Conservation (phyloP, 2,888 invertebrate species). For the Deilephila porcellus region DNA sequence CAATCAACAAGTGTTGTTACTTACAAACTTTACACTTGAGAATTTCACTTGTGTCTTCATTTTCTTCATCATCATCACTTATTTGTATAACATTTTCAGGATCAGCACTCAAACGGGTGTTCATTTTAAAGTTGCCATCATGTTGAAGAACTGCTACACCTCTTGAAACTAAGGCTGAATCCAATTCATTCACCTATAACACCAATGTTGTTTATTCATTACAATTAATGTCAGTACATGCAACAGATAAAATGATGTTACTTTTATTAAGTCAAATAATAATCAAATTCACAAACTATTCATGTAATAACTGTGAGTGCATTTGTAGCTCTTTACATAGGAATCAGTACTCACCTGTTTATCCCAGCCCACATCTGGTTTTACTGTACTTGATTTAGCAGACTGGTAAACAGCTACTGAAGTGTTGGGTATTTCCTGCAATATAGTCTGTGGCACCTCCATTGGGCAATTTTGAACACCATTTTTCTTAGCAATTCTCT, state of each 20-base stretch:
- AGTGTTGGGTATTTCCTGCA: conserved; percentile 85
- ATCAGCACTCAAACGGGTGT: conserved; percentile 49
- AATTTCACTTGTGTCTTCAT: conserved; percentile 47
- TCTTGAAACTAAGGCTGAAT: conserved; percentile 77
- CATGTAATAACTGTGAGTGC: no score
- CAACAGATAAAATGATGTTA: background rate
- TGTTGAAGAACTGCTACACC: conserved; percentile 86
- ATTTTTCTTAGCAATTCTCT: conserved; percentile 74
- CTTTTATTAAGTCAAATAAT: background rate
- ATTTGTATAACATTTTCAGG: conserved; percentile 77
- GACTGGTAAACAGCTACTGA: conserved; percentile 88
- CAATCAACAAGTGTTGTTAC: conserved; percentile 42
- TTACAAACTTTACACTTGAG: conserved; percentile 78
- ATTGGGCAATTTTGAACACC: conserved; percentile 47
- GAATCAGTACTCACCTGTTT: conserved; percentile 1
- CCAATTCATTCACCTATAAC: conserved; percentile 84
- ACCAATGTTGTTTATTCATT: conserved; percentile 11
- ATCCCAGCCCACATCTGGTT: conserved; percentile 52
- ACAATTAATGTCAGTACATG: background rate
- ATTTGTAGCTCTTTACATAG: no score
- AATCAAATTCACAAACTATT: no score
- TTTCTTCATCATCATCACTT: conserved; percentile 71
- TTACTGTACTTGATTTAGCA: conserved; percentile 60
- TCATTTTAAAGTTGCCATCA: conserved; percentile 86
- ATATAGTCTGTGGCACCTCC: conserved; percentile 61